phyloP scores from a whole-genome alignment of 1,140 invertebrate species.

The Diorhabda carinulata region DNA sequence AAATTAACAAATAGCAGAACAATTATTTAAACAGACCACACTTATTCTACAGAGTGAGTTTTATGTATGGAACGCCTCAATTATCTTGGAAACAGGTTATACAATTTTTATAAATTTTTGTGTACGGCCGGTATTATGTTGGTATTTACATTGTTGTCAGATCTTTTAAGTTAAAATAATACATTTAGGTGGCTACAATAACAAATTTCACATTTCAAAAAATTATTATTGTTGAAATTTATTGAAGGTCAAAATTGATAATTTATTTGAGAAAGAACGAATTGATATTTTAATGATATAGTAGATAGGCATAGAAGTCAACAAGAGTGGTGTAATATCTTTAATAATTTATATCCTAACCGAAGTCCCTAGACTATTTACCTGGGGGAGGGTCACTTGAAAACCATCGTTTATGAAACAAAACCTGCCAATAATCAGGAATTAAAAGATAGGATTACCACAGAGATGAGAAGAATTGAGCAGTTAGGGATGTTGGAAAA shows the following conservation, averaged over 20 bases:
- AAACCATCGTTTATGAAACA: background rate
- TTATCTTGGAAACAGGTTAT: background rate
- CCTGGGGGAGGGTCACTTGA: background rate
- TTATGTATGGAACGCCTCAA: background rate
- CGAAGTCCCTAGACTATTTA: background rate
- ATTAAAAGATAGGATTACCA: too few relatives aligned
- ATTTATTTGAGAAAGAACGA: background rate
- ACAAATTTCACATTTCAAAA: background rate
- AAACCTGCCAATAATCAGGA: too few relatives aligned
- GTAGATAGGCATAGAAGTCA: background rate
- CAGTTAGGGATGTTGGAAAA: background rate
- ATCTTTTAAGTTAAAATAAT: background rate
- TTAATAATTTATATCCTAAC: background rate
- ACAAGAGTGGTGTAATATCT: background rate
- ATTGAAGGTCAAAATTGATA: background rate
- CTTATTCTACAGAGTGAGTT: background rate
- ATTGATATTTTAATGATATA: background rate
- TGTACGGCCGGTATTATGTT: background rate
- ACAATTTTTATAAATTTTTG: background rate
- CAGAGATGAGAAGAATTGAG: background rate
- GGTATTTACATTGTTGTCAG: conserved; percentile 1
- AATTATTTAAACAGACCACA: background rate
- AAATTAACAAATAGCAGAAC: too few relatives aligned
- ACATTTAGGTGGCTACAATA: background rate
- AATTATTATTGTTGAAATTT: background rate